These are phyloP conservation scores for Diachrysia chrysitis DNA, from an alignment of 2,888 invertebrate species.

Conservation along the genomic window DNA sequence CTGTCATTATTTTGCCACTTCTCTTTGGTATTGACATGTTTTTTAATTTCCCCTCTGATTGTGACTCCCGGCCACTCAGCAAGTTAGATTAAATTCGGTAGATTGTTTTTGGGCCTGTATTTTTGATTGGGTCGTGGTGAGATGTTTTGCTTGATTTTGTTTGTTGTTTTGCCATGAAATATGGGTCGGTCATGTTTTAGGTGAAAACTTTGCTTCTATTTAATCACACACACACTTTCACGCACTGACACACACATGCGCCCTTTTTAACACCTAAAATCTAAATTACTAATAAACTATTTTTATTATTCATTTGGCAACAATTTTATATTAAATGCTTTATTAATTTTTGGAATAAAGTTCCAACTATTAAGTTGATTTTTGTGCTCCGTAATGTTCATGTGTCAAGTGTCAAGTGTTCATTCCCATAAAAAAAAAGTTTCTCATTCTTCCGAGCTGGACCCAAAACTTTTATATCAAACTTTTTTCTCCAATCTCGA, in stretches of 20 bases:
- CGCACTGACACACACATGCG: no score
- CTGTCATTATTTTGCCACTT: slow-evolving; percentile 13
- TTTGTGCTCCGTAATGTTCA: no score
- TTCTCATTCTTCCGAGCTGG: no score
- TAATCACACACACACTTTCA: no score
- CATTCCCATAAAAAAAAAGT: no score
- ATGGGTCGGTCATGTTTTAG: neutral
- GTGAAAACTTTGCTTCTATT: neutral
- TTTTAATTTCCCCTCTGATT: slow-evolving; percentile 23
- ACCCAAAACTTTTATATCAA: neutral
- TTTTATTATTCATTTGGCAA: no score
- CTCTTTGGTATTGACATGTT: slow-evolving; percentile 24
- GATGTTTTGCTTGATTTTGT: slow-evolving; percentile 1
- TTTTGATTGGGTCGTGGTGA: slow-evolving; percentile 11
- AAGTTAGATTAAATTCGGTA: neutral
- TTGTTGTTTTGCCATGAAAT: neutral
- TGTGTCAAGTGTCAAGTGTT: no score
- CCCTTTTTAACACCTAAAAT: no score
- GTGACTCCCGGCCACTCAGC: neutral
- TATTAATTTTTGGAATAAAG: no score
- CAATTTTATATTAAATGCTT: no score
- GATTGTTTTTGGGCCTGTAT: slow-evolving; percentile 7
- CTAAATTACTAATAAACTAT: no score
- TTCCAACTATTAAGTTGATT: no score
- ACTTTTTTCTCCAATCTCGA: neutral